Conservation (phyloP, 2,797 vertebrate genomes). For the Thaleichthys pacificus region DNA sequence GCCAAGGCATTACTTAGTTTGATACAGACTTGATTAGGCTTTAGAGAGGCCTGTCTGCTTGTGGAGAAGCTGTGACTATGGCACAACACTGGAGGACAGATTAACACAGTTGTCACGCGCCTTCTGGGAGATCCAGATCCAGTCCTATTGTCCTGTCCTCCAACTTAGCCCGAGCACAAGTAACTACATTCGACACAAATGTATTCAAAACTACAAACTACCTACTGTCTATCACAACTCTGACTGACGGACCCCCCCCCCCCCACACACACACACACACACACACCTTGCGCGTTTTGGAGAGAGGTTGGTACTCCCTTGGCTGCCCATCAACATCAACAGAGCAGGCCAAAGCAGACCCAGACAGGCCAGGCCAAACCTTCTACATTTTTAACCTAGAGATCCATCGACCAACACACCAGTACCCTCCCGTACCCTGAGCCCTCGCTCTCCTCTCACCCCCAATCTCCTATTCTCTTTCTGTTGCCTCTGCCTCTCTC, state of each 20-base stretch:
- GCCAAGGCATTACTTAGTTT: conserved; percentile 77
- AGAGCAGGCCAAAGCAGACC: conserved; percentile 11
- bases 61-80: conserved; percentile 63
- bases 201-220: neutral
- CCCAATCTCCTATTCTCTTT: conserved; percentile 60
- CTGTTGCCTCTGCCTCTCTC: conserved; percentile 30
- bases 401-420: conserved; percentile 26
- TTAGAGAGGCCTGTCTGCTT: conserved; percentile 56
- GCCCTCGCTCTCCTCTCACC: conserved; percentile 30
- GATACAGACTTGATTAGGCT: conserved; percentile 80
- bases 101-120: conserved; percentile 69
- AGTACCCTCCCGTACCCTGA: conserved; percentile 29
- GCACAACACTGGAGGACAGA: conserved; percentile 70
- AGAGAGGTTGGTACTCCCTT: conserved; percentile 15
- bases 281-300: neutral
- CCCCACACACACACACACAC: too few relatives aligned
- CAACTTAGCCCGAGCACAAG: conserved; percentile 1
- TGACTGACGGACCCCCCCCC: neutral
- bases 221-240: too few relatives aligned
- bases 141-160: conserved; percentile 36
- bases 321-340: conserved; percentile 38
- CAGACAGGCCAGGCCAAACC: conserved; percentile 23
- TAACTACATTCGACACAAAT: conserved; percentile 5
- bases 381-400: conserved; percentile 46
- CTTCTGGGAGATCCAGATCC: conserved; percentile 53